Evolutionary conservation across 1,140 invertebrate genomes (phyloP), one percentile per base, ranked within the genome.

Genomic region (Drosophila takahashii): DNA sequence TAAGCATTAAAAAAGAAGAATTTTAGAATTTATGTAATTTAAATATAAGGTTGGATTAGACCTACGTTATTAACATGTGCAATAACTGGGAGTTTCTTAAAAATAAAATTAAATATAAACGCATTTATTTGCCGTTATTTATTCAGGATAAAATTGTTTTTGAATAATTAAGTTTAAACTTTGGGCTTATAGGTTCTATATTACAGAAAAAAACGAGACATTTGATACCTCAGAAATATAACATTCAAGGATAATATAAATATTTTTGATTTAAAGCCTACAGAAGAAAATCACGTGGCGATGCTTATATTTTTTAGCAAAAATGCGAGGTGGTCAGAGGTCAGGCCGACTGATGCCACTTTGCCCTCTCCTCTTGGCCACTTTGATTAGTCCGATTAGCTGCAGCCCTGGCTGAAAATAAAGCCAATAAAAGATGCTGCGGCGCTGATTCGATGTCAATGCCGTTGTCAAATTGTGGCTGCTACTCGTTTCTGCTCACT

Each of bases 381-480:
- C 4, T 42, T 48, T 36, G 34, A 52, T 52, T 44, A 48, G 45
- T 13, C 13, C 27, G 36, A 27, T 70, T 37, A 53, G 26, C 36
- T 39, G 36, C 59, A 61, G 50, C 65, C 66, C 62, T 70, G 60
- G 41, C 51, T 48, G 15, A 26, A 67, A 41, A 57, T 57, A 41
- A 27, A 66, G 16, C 58, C 36, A 65, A 65, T 67, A 70, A 48
- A 16, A 22, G 27, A 22, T 48, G 26, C 26, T 34, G 39, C 39
- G 41, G 9, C 26, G 58, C 16, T 18, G 53, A 47, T 86, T 87
- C 77, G 76, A 79, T 87, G 84, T 87, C 83, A 87, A 89, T 87
- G 83, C 56, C 83, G 77, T 79, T 83, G 76, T 50, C 66, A 47
- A 72, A 54, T 72, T 64, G 56, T 52, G 16, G 39, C 41, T 27